These are phyloP conservation scores for Silurus asotus DNA, from an alignment of 2,113 vertebrate genomes.

Conservation along the genomic window DNA sequence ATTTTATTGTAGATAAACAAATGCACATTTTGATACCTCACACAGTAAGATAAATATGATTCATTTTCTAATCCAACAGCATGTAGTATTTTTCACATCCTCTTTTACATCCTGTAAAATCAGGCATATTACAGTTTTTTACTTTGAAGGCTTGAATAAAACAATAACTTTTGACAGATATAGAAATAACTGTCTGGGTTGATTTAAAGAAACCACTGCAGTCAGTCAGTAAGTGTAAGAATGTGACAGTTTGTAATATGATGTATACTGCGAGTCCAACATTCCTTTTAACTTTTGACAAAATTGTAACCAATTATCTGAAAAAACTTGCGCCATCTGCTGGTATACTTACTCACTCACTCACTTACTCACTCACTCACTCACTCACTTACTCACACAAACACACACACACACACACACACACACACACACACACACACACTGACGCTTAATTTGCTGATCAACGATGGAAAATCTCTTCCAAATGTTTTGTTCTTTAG, in stretches of 20 bases:
- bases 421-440: neutral
- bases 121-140: slow-evolving; percentile 13
- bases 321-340: slow-evolving; percentile 57
- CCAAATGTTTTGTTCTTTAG: neutral
- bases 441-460: slow-evolving; percentile 5
- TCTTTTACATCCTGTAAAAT: slow-evolving; percentile 11
- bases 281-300: neutral
- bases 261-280: neutral
- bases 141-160: slow-evolving; percentile 16
- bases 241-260: slow-evolving; percentile 14
- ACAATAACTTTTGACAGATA: slow-evolving; percentile 14
- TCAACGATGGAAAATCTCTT: neutral
- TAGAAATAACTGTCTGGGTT: slow-evolving; percentile 10
- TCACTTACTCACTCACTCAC: too few species aligned
- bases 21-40: slow-evolving; percentile 26
- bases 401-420: too few species aligned
- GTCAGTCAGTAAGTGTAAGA: neutral
- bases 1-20: slow-evolving; percentile 34
- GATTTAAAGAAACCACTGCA: neutral
- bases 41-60: slow-evolving; percentile 36
- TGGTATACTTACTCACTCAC: slow-evolving; percentile 41
- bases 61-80: slow-evolving; percentile 3
- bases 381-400: too few species aligned
- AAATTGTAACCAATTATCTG: neutral
- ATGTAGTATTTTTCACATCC: neutral